phyloP scores from a whole-genome alignment of 2,888 invertebrate genomes.

The Eutolmus rufibarbis region DNA sequence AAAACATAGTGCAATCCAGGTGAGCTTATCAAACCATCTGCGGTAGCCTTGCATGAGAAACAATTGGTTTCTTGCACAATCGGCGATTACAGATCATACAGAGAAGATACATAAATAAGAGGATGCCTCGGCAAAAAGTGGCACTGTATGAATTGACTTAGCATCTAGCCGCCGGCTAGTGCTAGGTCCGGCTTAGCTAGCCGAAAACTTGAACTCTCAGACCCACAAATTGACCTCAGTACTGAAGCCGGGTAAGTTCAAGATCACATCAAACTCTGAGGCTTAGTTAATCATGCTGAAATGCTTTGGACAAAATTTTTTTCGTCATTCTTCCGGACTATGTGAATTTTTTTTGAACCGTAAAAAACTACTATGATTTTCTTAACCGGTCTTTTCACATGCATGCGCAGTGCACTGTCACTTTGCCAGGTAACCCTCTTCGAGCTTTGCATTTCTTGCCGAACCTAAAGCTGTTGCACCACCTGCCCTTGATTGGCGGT shows the following conservation, averaged over 20 bases:
- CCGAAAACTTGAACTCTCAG: not conserved
- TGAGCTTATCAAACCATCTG: not conserved
- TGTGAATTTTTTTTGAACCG: not conserved
- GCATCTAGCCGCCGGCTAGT: not conserved
- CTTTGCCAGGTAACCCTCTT: constrained; percentile 21
- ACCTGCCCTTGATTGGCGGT: constrained; percentile 25
- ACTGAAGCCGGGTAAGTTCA: constrained; percentile 8
- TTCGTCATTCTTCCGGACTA: not conserved
- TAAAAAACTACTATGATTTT: not conserved
- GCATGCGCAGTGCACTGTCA: not conserved
- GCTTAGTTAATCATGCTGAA: not conserved
- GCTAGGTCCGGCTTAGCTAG: not conserved
- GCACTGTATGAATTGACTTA: not conserved
- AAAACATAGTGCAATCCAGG: not conserved
- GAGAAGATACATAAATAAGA: not conserved
- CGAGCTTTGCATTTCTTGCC: not conserved
- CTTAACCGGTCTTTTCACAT: not conserved
- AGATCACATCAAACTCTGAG: not conserved
- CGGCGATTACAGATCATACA: not conserved
- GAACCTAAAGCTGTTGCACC: constrained; percentile 12
- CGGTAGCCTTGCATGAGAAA: not conserved
- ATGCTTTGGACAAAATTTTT: not conserved
- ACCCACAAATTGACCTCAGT: not conserved
- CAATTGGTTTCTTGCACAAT: not conserved
- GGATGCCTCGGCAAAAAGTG: not conserved